Conservation (phyloP, 2,797 vertebrate genomes). For the Geotria australis region DNA sequence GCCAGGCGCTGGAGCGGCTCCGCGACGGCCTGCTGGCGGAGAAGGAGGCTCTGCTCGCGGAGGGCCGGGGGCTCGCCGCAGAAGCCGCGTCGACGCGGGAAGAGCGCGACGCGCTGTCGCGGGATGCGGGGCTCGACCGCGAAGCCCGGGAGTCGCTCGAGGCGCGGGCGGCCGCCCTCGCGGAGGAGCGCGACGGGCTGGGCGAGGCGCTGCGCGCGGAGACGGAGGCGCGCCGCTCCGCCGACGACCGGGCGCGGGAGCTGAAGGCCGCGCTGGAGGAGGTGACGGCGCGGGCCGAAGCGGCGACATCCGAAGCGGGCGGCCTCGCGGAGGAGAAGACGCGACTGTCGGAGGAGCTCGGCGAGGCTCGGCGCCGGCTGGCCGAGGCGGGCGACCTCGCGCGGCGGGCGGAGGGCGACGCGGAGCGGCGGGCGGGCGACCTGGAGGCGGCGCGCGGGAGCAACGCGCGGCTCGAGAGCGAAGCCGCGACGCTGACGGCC, state of each 20-base stretch:
- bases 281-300: too few species aligned
- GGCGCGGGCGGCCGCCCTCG: slow-evolving; percentile 1
- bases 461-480: slow-evolving; percentile 14
- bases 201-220: neutral
- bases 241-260: too few species aligned
- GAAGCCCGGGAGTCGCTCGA: too few species aligned
- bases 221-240: too few species aligned
- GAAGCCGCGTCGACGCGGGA: slow-evolving; percentile 10
- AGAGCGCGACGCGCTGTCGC: slow-evolving; percentile 9
- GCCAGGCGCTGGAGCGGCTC: too few species aligned
- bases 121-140: too few species aligned
- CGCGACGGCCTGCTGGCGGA: slow-evolving; percentile 12
- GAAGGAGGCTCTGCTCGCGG: slow-evolving; percentile 11
- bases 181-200: slow-evolving; percentile 12
- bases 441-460: slow-evolving; percentile 13
- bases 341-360: too few species aligned
- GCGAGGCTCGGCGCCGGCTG: too few species aligned
- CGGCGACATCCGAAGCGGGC: too few species aligned
- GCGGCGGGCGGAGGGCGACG: slow-evolving; percentile 4
- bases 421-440: slow-evolving; percentile 14
- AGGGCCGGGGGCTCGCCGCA: slow-evolving; percentile 15
- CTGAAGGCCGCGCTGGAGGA: too few species aligned
- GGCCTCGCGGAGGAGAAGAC: too few species aligned
- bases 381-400: too few species aligned
- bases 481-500: slow-evolving; percentile 4